phyloP scores from a whole-genome alignment of 2,113 vertebrate genomes.

The Myiagra hebetior region DNA sequence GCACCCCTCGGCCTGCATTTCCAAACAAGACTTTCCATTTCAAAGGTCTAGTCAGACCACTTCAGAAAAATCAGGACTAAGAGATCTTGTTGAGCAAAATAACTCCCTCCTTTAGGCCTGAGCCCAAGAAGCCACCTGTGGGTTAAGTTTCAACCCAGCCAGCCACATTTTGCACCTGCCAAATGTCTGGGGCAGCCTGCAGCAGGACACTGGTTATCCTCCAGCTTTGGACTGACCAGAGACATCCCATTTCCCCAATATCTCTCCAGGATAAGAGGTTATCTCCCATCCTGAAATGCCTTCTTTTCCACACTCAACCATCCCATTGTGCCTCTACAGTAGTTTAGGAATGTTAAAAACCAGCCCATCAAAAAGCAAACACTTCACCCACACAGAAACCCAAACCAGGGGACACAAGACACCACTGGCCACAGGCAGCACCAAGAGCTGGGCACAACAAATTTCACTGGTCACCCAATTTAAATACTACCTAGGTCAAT shows the following conservation, averaged over 20 bases:
- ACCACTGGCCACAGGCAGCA: not conserved
- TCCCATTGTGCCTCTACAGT: not conserved
- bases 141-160: not conserved
- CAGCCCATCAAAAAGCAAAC: not conserved
- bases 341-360: not conserved
- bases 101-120: not conserved
- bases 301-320: not conserved
- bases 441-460: not conserved
- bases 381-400: not conserved
- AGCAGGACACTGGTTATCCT: not conserved
- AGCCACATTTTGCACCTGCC: not conserved
- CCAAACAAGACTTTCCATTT: not conserved
- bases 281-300: not conserved
- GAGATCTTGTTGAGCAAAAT: not conserved
- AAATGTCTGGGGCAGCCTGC: not conserved
- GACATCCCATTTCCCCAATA: not conserved
- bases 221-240: not conserved
- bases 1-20: not conserved
- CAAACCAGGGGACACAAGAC: accelerated
- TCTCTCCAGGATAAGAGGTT: not conserved
- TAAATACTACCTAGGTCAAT: not conserved
- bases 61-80: not conserved
- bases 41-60: not conserved
- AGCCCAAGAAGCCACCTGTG: not conserved
- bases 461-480: not conserved